Percentiles rank a stretch among this genome's conserved stretches.
Evolutionary conservation across 2,888 invertebrate species (phyloP).

Genomic region (Andrena fulva): DNA sequence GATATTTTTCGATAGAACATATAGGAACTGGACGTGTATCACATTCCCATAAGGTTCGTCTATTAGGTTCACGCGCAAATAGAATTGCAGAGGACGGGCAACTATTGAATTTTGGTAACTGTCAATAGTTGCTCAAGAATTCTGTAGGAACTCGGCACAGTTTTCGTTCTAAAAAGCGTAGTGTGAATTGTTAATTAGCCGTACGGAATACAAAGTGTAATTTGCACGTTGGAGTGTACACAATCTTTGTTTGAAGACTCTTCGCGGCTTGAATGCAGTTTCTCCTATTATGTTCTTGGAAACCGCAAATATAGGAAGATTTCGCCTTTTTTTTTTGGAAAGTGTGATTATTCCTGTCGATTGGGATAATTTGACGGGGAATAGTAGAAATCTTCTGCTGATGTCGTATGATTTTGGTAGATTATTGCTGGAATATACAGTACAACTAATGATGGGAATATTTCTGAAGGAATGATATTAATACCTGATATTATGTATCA

Average conservation of each 20-base stretch:
- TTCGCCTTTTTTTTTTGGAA: not conserved
- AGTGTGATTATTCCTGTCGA: not conserved
- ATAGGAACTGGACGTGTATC: not conserved
- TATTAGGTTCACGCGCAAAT: too few relatives aligned
- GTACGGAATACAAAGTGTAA: not conserved
- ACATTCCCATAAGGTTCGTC: not conserved
- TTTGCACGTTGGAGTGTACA: not conserved
- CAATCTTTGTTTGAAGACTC: conserved; percentile 28
- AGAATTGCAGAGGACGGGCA: too few relatives aligned
- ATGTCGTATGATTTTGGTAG: not conserved
- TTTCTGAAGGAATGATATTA: too few relatives aligned
- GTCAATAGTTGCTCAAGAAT: not conserved
- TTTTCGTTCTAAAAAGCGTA: conserved; percentile 1
- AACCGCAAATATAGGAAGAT: conserved; percentile 39
- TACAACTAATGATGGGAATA: conserved; percentile 2
- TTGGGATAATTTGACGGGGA: not conserved
- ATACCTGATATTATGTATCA: too few relatives aligned
- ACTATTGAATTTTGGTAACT: not conserved
- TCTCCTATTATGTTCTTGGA: not conserved
- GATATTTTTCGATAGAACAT: not conserved
- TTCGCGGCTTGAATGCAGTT: not conserved
- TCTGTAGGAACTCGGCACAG: not conserved
- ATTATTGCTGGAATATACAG: not conserved
- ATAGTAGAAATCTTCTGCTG: conserved; percentile 15
- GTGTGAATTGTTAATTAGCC: not conserved